Evolutionary conservation across 2,113 vertebrate genomes (phyloP), one percentile per base, ranked within the genome.

Genomic region (Archilochus colubris): DNA sequence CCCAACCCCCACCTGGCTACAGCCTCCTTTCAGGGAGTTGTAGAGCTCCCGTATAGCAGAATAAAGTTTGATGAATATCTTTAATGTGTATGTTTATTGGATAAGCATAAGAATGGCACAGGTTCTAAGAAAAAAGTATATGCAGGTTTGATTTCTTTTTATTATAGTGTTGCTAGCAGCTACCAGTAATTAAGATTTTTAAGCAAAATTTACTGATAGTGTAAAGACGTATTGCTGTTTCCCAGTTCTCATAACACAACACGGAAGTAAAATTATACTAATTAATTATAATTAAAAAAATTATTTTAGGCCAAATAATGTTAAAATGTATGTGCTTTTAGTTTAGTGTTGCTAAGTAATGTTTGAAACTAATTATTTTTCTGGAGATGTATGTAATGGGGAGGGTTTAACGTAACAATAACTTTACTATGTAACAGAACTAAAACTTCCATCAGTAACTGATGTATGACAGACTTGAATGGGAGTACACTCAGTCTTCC

Each of bases 331-430:
- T 27, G 25, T 40, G 6, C 30, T 20, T 61, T 67, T 48, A 61
- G 9, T 33, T 43, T 88, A n/a, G 15, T 50, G 15, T 14, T 66
- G 25, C 61, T 78, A 38, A 53, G n/a, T 61, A 67, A 43, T 36
- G 4, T 55, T 54, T 77, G 31, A 77, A 90, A 50, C 11, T 27
- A 50, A 30, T 58, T 69, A 28, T 72, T 64, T 82, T 55, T 64
- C 46, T 67, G 40, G 23, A 38, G 8, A 38, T 86, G 14, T 19
- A 36, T 19, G 9, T 61, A 55, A 70, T 5, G 1, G 15, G 18
- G 36, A 38, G 1, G 2, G 4, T 44, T 53, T 33, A 50, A 46
- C 24, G 25, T 25, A 61, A 31, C 0, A 0, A 25, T 36, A 72
- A 53, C 21, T 28, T 76, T 70, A 51, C 31, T 53, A 30, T 63